phyloP scores from a whole-genome alignment of 2,113 vertebrate genomes.

The Sisor rabdophorus region DNA sequence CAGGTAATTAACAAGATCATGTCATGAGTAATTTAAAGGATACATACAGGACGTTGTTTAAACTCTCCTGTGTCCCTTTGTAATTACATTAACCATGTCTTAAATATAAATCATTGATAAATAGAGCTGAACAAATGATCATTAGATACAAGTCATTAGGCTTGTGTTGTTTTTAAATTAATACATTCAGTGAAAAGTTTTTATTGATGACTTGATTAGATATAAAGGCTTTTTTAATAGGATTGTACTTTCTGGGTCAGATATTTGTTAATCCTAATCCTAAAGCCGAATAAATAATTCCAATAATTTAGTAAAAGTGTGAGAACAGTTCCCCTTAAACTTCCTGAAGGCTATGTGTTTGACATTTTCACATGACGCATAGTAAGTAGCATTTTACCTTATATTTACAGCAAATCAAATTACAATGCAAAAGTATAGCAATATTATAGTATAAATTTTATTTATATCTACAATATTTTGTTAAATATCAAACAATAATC shows the following conservation, averaged over 20 bases:
- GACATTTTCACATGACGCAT: neutral
- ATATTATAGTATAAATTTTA: neutral
- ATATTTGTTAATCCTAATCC: neutral
- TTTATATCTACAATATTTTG: neutral
- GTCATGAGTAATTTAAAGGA: neutral
- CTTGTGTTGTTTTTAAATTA: conserved; percentile 70
- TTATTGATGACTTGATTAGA: conserved; percentile 68
- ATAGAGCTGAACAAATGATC: conserved; percentile 64
- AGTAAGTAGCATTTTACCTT: neutral
- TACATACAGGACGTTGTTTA: neutral
- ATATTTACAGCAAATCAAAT: neutral
- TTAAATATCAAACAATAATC: neutral
- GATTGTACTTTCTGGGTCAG: conserved; percentile 24
- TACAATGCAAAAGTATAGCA: no score
- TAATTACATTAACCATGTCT: conserved; percentile 59
- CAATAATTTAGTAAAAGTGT: neutral
- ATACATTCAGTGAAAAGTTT: conserved; percentile 70
- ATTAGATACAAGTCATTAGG: conserved; percentile 71
- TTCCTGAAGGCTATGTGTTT: neutral
- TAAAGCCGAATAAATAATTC: neutral
- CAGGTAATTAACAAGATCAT: neutral
- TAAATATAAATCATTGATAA: conserved; percentile 65
- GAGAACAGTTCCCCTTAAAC: neutral
- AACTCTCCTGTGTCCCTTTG: conserved; percentile 58
- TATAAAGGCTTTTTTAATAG: conserved; percentile 49